These are phyloP conservation scores for Eugnorisma glareosa DNA, from an alignment of 2,888 invertebrate species.

Conservation along the genomic window DNA sequence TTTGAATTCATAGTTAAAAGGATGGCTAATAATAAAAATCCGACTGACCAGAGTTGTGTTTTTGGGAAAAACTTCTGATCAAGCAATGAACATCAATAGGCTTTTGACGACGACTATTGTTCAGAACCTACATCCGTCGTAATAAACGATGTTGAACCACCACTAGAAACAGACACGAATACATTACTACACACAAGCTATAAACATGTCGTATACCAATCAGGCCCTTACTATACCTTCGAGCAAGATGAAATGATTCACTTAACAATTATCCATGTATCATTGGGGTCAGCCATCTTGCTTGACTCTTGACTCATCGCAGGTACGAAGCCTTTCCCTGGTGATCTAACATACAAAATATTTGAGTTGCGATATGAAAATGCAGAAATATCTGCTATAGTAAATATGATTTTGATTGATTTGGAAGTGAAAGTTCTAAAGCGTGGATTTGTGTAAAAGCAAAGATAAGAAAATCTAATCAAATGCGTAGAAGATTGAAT, in stretches of 20 bases:
- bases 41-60: not conserved
- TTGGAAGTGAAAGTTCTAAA: not conserved
- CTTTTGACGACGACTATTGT: not conserved
- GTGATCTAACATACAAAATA: conserved; percentile 60
- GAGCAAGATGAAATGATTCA: conserved; percentile 71
- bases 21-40: not conserved
- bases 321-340: conserved; percentile 69
- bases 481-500: conserved; percentile 35
- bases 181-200: conserved; percentile 2
- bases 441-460: not conserved
- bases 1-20: not conserved
- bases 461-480: conserved; percentile 43
- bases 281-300: conserved; percentile 76
- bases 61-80: not conserved
- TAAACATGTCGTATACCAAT: conserved; percentile 1
- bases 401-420: not conserved
- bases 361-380: conserved; percentile 39
- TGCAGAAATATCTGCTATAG: not conserved
- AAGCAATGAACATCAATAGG: not conserved
- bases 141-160: not conserved
- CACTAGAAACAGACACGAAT: conserved; percentile 11
- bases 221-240: conserved; percentile 22
- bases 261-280: conserved; percentile 72
- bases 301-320: conserved; percentile 72
- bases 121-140: not conserved